Percentiles rank a stretch among this genome's conserved stretches.
Conservation (phyloP, 2,888 invertebrate genomes). For the Rhabditoides inermis region DNA sequence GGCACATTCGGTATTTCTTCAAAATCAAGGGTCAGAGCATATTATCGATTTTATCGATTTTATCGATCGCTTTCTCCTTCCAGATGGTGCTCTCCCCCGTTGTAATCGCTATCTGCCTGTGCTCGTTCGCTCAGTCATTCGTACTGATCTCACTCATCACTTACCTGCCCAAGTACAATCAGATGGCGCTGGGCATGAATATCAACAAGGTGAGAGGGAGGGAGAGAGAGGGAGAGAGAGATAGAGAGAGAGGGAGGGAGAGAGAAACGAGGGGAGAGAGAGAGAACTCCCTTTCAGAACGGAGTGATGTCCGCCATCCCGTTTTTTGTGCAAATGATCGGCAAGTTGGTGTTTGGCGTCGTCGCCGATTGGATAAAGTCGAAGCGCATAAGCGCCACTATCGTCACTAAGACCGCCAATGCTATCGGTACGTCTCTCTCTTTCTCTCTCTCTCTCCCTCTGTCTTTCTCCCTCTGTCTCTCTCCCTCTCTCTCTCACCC, state of each 20-base stretch:
- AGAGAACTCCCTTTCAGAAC: too few relatives aligned
- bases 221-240: too few relatives aligned
- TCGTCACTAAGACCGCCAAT: constrained; percentile 39
- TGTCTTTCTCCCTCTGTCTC: too few relatives aligned
- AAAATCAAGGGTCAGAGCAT: not conserved
- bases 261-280: too few relatives aligned
- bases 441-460: too few relatives aligned
- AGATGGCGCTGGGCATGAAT: constrained; percentile 35
- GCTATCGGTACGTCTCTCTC: constrained; percentile 29
- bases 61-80: not conserved
- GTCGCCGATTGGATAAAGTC: constrained; percentile 40
- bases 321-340: constrained; percentile 39
- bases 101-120: constrained; percentile 39
- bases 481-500: too few relatives aligned
- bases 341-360: constrained; percentile 40
- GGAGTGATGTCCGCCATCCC: constrained; percentile 44
- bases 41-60: not conserved
- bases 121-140: constrained; percentile 46
- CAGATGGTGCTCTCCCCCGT: constrained; percentile 39
- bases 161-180: constrained; percentile 43
- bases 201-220: constrained; percentile 20
- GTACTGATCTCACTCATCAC: constrained; percentile 40
- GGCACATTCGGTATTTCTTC: not conserved
- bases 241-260: too few relatives aligned
- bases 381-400: constrained; percentile 20